Conservation (phyloP, 2,797 vertebrate genomes). For the Onychomys arenicola region DNA sequence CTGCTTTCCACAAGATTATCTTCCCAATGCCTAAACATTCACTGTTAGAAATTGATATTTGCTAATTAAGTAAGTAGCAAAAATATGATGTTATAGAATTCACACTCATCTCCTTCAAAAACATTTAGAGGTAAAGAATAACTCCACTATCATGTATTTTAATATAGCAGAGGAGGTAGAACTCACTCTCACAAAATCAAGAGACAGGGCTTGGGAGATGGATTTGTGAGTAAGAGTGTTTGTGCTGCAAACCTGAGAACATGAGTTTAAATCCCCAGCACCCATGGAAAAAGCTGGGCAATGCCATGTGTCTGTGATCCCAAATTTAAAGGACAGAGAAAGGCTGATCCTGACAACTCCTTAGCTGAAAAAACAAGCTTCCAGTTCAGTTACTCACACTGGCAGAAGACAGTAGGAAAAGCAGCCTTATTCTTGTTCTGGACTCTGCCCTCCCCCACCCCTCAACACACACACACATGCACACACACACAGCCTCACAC, state of each 20-base stretch:
- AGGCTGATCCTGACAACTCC: background rate
- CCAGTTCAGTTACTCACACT: background rate
- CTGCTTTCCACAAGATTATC: background rate
- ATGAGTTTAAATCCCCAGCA: background rate
- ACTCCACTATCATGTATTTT: background rate
- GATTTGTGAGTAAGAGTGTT: background rate
- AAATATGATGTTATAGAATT: background rate
- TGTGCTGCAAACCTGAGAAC: background rate
- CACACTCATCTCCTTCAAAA: background rate
- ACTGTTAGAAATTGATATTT: background rate
- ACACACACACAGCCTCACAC: fast-evolving
- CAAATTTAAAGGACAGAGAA: background rate
- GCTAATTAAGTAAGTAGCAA: background rate
- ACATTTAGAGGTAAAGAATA: background rate
- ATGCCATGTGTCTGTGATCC: background rate
- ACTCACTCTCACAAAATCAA: background rate
- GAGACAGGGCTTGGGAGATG: background rate
- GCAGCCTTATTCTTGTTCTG: background rate
- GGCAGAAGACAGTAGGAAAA: no score
- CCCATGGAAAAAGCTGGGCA: background rate
- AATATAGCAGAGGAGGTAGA: background rate
- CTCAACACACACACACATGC: background rate
- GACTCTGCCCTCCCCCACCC: no score
- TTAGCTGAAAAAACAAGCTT: background rate
- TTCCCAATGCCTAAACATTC: background rate